Conservation (phyloP, 2,113 vertebrate species). For the Ptilonorhynchus violaceus region DNA sequence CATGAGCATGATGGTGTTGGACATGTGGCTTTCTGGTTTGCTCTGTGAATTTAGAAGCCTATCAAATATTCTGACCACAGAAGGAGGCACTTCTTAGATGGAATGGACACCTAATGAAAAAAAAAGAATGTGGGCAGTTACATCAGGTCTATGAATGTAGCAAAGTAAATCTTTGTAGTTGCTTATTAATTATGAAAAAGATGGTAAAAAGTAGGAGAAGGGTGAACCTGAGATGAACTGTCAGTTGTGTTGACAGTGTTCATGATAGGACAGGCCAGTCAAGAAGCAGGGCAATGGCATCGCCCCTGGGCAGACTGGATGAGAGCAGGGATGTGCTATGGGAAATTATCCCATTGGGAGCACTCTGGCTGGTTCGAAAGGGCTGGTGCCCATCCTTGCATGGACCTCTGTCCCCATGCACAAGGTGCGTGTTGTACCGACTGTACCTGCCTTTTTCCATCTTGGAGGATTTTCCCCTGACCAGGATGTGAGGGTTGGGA, state of each 20-base stretch:
- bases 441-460: neutral
- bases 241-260: neutral
- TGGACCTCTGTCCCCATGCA: neutral
- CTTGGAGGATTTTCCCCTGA: neutral
- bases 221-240: neutral
- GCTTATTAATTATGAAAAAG: neutral
- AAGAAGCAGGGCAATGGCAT: neutral
- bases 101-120: neutral
- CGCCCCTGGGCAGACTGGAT: neutral
- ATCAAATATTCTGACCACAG: neutral
- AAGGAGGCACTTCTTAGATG: neutral
- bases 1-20: fast-evolving
- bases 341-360: neutral
- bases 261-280: too few species aligned
- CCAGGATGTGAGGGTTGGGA: neutral
- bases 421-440: neutral
- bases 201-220: neutral
- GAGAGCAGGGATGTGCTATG: neutral
- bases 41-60: neutral
- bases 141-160: neutral
- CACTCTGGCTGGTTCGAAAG: neutral
- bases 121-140: neutral
- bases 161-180: neutral
- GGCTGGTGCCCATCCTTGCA: fast-evolving
- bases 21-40: neutral